Conservation (phyloP, 2,797 vertebrate genomes). For the Knipowitschia caucasica region DNA sequence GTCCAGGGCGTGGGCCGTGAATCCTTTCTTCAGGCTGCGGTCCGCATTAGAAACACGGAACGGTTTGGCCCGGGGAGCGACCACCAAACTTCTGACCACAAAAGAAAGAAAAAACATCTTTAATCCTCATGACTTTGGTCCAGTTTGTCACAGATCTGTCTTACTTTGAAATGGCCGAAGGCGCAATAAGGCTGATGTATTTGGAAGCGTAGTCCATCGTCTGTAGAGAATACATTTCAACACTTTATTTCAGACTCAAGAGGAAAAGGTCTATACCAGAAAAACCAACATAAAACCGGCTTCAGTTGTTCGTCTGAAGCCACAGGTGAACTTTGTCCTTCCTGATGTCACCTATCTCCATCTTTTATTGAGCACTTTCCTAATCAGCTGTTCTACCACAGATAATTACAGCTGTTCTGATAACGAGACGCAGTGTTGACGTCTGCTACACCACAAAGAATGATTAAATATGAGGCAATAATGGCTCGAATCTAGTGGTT, state of each 20-base stretch:
- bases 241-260: slow-evolving; percentile 16
- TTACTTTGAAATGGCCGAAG: slow-evolving; percentile 87
- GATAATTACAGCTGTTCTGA: too few relatives aligned
- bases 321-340: too few relatives aligned
- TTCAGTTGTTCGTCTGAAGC: too few relatives aligned
- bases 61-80: slow-evolving; percentile 61
- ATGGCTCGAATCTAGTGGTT: too few relatives aligned
- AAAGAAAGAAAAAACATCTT: background rate
- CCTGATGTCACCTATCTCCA: too few relatives aligned
- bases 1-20: slow-evolving; percentile 76
- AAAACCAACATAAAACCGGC: background rate
- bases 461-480: too few relatives aligned
- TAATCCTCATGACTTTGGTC: background rate
- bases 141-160: slow-evolving; percentile 13
- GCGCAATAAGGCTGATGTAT: slow-evolving; percentile 82
- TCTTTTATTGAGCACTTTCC: too few relatives aligned
- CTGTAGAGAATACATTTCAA: slow-evolving; percentile 17
- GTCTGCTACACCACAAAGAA: too few relatives aligned
- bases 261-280: background rate
- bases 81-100: slow-evolving; percentile 59
- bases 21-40: slow-evolving; percentile 85
- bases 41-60: slow-evolving; percentile 81
- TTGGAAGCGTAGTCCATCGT: slow-evolving; percentile 91
- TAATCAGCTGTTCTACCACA: too few relatives aligned
- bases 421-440: too few relatives aligned